Conservation (phyloP, 2,797 vertebrate genomes). For the Loris lydekkerianus region DNA sequence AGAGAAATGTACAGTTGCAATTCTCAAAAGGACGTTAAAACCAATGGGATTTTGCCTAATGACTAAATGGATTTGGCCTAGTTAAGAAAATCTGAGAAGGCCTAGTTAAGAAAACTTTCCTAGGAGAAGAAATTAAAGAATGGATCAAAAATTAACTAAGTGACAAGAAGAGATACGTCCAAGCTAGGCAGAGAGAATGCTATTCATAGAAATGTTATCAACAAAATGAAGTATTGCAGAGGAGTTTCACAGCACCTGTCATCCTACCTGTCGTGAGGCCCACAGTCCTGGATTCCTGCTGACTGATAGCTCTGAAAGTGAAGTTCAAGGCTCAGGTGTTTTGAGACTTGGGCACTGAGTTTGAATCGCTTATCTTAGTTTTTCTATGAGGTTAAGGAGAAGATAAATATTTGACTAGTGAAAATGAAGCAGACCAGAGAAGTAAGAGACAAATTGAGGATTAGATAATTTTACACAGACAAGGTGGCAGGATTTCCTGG, state of each 20-base stretch:
- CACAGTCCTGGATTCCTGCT: background rate
- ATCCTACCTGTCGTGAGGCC: background rate
- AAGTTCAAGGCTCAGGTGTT: background rate
- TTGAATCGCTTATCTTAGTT: background rate
- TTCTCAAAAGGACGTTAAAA: background rate
- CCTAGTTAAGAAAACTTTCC: background rate
- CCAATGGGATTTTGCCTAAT: background rate
- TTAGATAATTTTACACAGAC: background rate
- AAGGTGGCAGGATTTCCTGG: background rate
- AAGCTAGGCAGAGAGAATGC: background rate
- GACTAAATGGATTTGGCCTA: background rate
- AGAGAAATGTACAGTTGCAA: background rate
- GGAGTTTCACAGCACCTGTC: background rate
- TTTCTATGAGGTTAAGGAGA: background rate
- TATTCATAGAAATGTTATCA: background rate
- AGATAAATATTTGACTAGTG: background rate
- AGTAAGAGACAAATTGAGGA: background rate
- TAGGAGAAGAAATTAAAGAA: background rate
- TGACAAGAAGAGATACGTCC: background rate
- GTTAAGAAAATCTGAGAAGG: background rate
- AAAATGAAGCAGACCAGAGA: background rate
- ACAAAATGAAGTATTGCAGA: background rate
- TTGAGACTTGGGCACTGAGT: background rate
- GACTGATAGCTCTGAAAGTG: background rate
- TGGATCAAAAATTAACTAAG: background rate